A percentile compares a stretch with the other conserved stretches of the same genome.
Evolutionary conservation across 2,888 invertebrate species (phyloP).

Genomic region (Aleiodes alternator): DNA sequence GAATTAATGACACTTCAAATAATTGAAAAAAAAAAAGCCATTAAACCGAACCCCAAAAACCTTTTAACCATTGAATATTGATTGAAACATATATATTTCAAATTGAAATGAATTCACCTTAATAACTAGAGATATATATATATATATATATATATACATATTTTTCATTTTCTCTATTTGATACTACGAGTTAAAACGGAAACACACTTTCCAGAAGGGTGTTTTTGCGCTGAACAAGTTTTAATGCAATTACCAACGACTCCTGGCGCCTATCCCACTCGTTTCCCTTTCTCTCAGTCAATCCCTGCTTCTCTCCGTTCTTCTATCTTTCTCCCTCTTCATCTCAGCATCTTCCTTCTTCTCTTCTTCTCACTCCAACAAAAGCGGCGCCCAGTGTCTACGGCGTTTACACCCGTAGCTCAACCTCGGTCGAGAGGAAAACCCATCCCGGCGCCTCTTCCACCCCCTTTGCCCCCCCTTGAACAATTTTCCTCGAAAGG

Average conservation of each 20-base stretch:
- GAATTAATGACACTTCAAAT: background rate
- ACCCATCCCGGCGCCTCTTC: constrained; percentile 40
- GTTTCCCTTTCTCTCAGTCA: constrained; percentile 50
- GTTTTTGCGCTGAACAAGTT: constrained; percentile 69
- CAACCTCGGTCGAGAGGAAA: constrained; percentile 40
- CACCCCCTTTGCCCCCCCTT: constrained; percentile 32
- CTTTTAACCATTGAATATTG: constrained; percentile 2
- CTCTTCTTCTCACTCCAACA: constrained; percentile 40
- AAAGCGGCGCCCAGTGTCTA: constrained; percentile 36
- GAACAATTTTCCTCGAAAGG: constrained; percentile 46
- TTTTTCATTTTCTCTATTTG: constrained; percentile 21
- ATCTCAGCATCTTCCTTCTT: constrained; percentile 30
- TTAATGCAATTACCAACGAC: constrained; percentile 73
- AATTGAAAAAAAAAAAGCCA: constrained; percentile 2
- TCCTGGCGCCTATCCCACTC: constrained; percentile 65
- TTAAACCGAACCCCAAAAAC: background rate
- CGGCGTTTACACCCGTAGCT: constrained; percentile 42
- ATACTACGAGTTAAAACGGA: constrained; percentile 40
- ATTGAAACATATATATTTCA: background rate
- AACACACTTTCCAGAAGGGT: constrained; percentile 42
- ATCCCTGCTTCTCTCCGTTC: constrained; percentile 41
- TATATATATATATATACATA: constrained; percentile 6
- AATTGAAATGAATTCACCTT: constrained; percentile 35
- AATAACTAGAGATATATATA: no score
- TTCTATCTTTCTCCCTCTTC: constrained; percentile 30